phyloP scores from a whole-genome alignment of 2,888 invertebrate genomes.

The Scaeva pyrastri region DNA sequence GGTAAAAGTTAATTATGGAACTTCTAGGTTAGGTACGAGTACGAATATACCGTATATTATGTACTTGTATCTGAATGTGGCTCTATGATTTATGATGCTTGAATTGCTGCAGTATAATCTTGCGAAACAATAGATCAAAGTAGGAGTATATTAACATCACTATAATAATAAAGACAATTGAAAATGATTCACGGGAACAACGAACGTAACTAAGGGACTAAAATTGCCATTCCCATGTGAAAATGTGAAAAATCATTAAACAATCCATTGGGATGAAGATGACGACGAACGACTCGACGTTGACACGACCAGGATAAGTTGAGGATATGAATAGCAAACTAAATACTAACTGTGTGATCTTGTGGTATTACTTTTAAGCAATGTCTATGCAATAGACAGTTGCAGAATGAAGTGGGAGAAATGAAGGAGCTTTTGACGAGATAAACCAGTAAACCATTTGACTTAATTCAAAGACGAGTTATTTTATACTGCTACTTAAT shows the following conservation, averaged over 20 bases:
- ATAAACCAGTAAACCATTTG: too few relatives aligned
- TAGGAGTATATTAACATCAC: neutral
- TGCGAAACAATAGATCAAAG: neutral
- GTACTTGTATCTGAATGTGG: neutral
- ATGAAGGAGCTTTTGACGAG: too few relatives aligned
- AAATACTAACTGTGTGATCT: too few relatives aligned
- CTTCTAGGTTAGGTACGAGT: conserved; percentile 34
- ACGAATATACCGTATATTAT: too few relatives aligned
- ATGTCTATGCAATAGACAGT: too few relatives aligned
- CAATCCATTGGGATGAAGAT: neutral
- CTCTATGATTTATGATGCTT: conserved; percentile 64
- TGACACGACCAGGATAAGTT: too few relatives aligned
- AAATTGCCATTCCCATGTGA: conserved; percentile 10
- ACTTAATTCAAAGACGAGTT: too few relatives aligned
- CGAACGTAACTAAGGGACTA: neutral
- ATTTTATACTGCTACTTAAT: too few relatives aligned
- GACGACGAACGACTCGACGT: too few relatives aligned
- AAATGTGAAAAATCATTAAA: neutral
- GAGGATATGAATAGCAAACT: too few relatives aligned
- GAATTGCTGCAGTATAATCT: conserved; percentile 43
- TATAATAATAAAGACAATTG: neutral
- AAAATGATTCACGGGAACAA: conserved; percentile 12
- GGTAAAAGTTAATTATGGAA: conserved; percentile 66
- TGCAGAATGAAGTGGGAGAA: too few relatives aligned
- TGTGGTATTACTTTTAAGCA: too few relatives aligned